A percentile compares a stretch with the other conserved stretches of the same genome.
phyloP scores from a whole-genome alignment of 2,888 invertebrate species.

The Acrocyrtus sp. region DNA sequence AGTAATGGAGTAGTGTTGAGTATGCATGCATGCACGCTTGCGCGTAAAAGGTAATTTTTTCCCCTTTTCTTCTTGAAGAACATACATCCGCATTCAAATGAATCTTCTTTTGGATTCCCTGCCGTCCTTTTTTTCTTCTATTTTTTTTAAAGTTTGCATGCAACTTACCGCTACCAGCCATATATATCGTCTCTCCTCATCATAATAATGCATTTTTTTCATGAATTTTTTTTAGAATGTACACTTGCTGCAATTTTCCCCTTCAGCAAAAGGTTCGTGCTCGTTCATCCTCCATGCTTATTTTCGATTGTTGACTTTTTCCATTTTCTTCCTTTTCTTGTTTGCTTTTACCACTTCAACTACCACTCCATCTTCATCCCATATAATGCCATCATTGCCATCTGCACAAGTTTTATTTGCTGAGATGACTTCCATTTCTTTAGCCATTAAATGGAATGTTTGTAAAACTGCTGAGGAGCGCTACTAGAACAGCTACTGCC shows the following conservation, averaged over 20 bases:
- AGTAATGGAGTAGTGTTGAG: constrained; percentile 1
- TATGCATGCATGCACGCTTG: background rate
- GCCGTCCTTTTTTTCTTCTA: background rate
- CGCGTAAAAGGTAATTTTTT: background rate
- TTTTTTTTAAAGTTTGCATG: too few species aligned
- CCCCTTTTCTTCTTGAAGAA: background rate
- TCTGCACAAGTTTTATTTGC: too few species aligned
- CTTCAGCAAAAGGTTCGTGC: background rate
- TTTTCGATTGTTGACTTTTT: constrained; percentile 29
- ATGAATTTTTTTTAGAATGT: background rate
- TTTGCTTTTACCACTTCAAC: too few species aligned
- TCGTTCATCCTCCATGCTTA: constrained; percentile 1
- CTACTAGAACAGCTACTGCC: too few species aligned
- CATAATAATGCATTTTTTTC: background rate
- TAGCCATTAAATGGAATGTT: too few species aligned
- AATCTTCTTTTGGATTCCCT: constrained; percentile 7
- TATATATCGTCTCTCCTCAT: background rate
- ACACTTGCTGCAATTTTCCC: background rate
- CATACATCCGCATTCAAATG: background rate
- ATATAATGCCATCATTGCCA: too few species aligned
- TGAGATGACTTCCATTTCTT: too few species aligned
- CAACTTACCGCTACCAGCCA: too few species aligned
- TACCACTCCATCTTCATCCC: too few species aligned
- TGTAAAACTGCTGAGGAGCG: too few species aligned
- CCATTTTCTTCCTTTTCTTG: too few species aligned